Evolutionary conservation across 53 echinoderm and acorn worm genomes (phyloP).

Genomic region (Zoroaster sp.): DNA sequence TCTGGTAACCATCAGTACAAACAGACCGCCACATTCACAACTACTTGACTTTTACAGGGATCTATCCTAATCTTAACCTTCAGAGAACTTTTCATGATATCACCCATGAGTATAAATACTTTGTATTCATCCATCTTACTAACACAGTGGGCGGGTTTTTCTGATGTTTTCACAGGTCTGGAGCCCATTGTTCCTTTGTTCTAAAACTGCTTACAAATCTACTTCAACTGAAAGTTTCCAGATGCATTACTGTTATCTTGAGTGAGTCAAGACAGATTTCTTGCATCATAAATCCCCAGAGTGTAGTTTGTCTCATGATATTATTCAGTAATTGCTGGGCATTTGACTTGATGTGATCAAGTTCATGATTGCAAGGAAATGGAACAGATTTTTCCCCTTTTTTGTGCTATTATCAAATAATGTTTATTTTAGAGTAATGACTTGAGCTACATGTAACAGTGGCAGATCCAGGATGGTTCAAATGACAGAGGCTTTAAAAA

Average conservation of each 20-base stretch:
- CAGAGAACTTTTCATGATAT: neutral
- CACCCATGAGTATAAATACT: slow-evolving; percentile 23
- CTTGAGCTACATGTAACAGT: too few relatives aligned
- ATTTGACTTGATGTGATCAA: neutral
- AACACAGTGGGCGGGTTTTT: neutral
- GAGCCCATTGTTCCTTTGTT: neutral
- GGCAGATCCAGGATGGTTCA: too few relatives aligned
- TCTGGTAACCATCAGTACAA: slow-evolving; percentile 1
- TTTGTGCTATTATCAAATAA: too few relatives aligned
- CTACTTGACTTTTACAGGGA: neutral
- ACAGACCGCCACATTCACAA: slow-evolving; percentile 1
- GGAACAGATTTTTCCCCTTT: too few relatives aligned
- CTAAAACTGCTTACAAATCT: neutral
- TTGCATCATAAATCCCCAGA: neutral
- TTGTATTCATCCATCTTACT: slow-evolving; percentile 15
- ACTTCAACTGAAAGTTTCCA: neutral
- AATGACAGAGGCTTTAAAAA: too few relatives aligned
- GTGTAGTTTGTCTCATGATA: neutral
- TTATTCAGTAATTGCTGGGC: neutral
- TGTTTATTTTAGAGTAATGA: too few relatives aligned
- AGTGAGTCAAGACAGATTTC: neutral
- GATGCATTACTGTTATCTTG: neutral
- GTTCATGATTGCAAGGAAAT: neutral
- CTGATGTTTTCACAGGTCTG: neutral
- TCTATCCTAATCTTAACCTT: neutral